These are phyloP conservation scores for Chymomyza fuscimana DNA, from an alignment of 2,888 invertebrate genomes.

Conservation along the genomic window DNA sequence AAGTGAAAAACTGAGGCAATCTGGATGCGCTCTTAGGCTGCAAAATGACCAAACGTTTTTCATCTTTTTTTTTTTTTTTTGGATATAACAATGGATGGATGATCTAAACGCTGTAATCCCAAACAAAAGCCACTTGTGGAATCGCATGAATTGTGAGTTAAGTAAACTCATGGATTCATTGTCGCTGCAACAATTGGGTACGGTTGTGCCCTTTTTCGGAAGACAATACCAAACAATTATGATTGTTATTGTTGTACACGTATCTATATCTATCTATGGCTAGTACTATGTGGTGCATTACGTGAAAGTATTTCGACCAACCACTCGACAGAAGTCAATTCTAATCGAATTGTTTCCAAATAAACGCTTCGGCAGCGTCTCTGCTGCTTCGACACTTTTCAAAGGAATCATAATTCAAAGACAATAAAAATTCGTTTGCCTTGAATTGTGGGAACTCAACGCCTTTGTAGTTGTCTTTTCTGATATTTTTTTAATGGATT, in stretches of 20 bases:
- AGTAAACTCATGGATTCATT: conserved; percentile 22
- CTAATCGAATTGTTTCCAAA: conserved; percentile 76
- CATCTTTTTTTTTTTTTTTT: conserved; percentile 44
- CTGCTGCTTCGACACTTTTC: not conserved
- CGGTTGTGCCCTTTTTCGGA: conserved; percentile 4
- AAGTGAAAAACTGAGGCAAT: conserved; percentile 35
- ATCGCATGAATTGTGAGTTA: conserved; percentile 57
- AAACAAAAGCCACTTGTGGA: conserved; percentile 66
- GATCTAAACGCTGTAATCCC: conserved; percentile 48
- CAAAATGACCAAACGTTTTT: conserved; percentile 69
- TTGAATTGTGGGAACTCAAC: conserved; percentile 61
- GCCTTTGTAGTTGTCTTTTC: not conserved
- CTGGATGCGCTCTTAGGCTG: conserved; percentile 25
- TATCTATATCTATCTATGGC: conserved; percentile 32
- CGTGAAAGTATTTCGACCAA: conserved; percentile 58
- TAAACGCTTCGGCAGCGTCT: conserved; percentile 33
- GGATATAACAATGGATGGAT: conserved; percentile 69
- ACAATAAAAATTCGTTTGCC: conserved; percentile 29
- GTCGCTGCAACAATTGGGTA: not conserved
- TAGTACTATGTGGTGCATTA: conserved; percentile 29
- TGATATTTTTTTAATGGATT: conserved; percentile 45
- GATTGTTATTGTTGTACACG: conserved; percentile 58
- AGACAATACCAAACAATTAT: conserved; percentile 70
- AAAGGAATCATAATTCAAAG: conserved; percentile 20
- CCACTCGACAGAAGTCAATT: conserved; percentile 77